Evolutionary conservation across 1,140 invertebrate species (phyloP).

Genomic region (Lepeophtheirus salmonis): DNA sequence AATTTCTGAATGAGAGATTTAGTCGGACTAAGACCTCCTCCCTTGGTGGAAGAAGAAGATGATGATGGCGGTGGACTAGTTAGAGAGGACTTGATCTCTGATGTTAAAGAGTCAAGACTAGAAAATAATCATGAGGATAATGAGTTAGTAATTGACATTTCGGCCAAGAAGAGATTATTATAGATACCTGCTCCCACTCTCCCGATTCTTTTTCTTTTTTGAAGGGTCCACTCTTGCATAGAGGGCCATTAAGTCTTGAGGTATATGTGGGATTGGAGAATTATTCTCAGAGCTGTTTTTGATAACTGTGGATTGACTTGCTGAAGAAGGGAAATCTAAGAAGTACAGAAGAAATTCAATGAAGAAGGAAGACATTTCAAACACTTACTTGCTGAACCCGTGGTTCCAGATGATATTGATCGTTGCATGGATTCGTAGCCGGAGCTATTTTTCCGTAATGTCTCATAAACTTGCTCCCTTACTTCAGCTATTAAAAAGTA

Average conservation of each 20-base stretch:
- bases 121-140: background rate
- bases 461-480: constrained; percentile 13
- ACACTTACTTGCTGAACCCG: background rate
- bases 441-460: constrained; percentile 9
- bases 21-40: background rate
- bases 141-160: background rate
- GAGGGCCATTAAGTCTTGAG: background rate
- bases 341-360: background rate
- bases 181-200: constrained; percentile 1
- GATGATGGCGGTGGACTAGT: background rate
- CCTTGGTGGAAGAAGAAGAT: background rate
- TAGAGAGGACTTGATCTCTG: background rate
- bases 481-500: constrained; percentile 7
- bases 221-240: constrained; percentile 14
- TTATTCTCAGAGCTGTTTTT: background rate
- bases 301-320: constrained; percentile 1
- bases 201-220: constrained; percentile 9
- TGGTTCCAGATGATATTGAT: background rate
- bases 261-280: background rate
- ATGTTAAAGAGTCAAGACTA: background rate
- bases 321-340: background rate
- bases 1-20: constrained; percentile 7
- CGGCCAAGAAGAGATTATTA: background rate
- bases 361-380: background rate
- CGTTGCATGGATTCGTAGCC: constrained; percentile 5